Percentiles rank a stretch among this genome's conserved stretches.
Evolutionary conservation across 2,888 invertebrate genomes (phyloP).

Genomic region (Plusia festucae): DNA sequence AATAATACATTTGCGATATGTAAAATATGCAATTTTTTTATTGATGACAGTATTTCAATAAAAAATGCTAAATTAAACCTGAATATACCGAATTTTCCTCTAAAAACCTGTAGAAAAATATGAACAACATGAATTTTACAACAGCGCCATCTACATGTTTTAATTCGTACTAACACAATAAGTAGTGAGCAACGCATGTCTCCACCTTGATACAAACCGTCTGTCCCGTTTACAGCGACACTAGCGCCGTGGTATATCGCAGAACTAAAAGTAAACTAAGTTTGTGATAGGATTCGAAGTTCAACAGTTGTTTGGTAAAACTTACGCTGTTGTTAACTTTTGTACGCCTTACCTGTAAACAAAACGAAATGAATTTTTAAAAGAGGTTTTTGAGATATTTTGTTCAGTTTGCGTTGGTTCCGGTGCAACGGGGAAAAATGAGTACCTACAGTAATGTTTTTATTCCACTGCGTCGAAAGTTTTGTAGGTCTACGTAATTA

Average conservation of each 20-base stretch:
- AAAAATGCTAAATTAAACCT: too few relatives aligned
- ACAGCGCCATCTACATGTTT: slow-evolving; percentile 68
- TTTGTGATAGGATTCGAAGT: slow-evolving; percentile 46
- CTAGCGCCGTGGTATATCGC: slow-evolving; percentile 62
- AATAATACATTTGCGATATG: too few relatives aligned
- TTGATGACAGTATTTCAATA: too few relatives aligned
- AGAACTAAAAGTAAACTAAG: slow-evolving; percentile 63
- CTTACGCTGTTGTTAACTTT: slow-evolving; percentile 35
- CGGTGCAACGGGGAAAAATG: slow-evolving; percentile 47
- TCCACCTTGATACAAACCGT: slow-evolving; percentile 61
- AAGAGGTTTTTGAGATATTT: slow-evolving; percentile 22
- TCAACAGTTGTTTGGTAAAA: slow-evolving; percentile 25
- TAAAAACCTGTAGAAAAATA: neutral
- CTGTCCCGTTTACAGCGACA: slow-evolving; percentile 49
- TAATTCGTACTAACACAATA: slow-evolving; percentile 51
- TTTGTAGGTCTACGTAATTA: slow-evolving; percentile 65
- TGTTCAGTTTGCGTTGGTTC: slow-evolving; percentile 25
- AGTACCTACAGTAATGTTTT: slow-evolving; percentile 45
- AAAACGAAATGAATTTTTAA: slow-evolving; percentile 47
- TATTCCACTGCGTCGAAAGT: slow-evolving; percentile 48
- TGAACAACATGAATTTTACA: neutral
- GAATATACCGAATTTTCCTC: too few relatives aligned
- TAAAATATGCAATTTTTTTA: too few relatives aligned
- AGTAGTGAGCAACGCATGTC: slow-evolving; percentile 37
- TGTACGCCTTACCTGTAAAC: slow-evolving; percentile 53